Base-by-base conservation (phyloP, 2,888 invertebrate species). In the Hypsopygia costalis region DNA sequence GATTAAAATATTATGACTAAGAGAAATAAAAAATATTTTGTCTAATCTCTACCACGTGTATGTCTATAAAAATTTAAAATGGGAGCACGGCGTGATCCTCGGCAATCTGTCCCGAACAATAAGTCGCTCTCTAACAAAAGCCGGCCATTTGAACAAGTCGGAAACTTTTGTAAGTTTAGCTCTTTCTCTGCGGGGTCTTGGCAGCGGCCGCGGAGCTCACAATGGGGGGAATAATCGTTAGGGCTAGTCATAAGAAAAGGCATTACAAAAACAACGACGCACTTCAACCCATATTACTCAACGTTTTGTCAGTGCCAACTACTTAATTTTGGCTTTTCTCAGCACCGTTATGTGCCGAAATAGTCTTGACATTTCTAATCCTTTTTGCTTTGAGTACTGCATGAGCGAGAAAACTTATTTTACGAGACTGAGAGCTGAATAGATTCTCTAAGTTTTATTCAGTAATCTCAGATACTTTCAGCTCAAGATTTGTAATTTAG, bases 91-190 rank as follows among this genome's bases (percentile, higher is more conserved):
- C 75, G 74, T 80, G 83, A 82, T 85, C 86, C 83, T 68, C 65
- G 60, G 76, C 87, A 86, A 88, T 87, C 87, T 87, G 85, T 86
- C 82, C 77, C 76, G 81, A 86, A 88, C 87, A 88, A 87, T 87
- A 88, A 85, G 86, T 87, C 81, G 76, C 72, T 77, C 74, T 75
- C 77, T 73, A 81, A 88, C 87, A 88, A 88, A 87, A 85, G 87
- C 87, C 75, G 78, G 75, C 86, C 81, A 85, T 88, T 87, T 78
- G 82, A 87, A 87, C 86, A 80, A 87, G 83, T 83, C 80, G 81
- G 79, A 75, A 86, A 88, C 82, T 87, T 88, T 86, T 83, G 87
- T 83, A 82, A 86, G 85, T 82, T 85, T 76, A 81, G 85, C 81
- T 85, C 81, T 82, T 81, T 82, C 83, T 78, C 69, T 57, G 72